These are phyloP conservation scores for Sacculina carcini DNA, from an alignment of 2,888 invertebrate genomes.

Conservation along the genomic window DNA sequence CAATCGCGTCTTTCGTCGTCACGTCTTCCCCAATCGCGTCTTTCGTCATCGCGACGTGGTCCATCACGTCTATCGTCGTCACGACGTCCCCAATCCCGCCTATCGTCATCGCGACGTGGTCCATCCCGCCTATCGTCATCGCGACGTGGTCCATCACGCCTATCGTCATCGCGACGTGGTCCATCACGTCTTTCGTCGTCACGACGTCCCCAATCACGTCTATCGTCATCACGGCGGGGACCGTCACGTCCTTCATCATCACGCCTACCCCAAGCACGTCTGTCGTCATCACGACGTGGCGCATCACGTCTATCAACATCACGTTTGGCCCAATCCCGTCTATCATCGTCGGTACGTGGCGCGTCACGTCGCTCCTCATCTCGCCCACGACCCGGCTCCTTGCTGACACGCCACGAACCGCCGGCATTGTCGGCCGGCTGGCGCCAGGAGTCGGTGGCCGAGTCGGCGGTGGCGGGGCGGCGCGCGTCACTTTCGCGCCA, in stretches of 20 bases:
- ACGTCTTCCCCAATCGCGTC: neutral
- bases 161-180: slow-evolving; percentile 7
- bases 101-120: neutral
- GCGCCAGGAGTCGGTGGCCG: neutral
- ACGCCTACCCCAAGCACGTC: slow-evolving; percentile 8
- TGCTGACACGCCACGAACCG: slow-evolving; percentile 2
- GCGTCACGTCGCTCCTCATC: slow-evolving; percentile 7
- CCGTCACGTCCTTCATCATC: slow-evolving; percentile 7
- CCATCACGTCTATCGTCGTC: slow-evolving; percentile 5
- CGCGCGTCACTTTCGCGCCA: neutral
- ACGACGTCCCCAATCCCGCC: slow-evolving; percentile 7
- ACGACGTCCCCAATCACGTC: slow-evolving; percentile 10
- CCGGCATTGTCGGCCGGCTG: neutral
- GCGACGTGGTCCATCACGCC: slow-evolving; percentile 10
- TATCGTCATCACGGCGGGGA: slow-evolving; percentile 5
- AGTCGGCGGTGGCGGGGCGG: neutral
- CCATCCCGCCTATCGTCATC: slow-evolving; percentile 10
- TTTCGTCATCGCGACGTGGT: neutral
- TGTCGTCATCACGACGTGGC: slow-evolving; percentile 3
- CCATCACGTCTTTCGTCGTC: slow-evolving; percentile 26
- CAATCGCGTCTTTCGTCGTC: neutral
- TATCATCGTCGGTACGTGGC: neutral
- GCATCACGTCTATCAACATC: slow-evolving; percentile 3
- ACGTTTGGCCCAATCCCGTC: slow-evolving; percentile 2
- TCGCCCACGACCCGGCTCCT: slow-evolving; percentile 6